Evolutionary conservation across 2,113 vertebrate species (phyloP), one percentile per base, ranked within the genome.

Genomic region (Chionis minor): DNA sequence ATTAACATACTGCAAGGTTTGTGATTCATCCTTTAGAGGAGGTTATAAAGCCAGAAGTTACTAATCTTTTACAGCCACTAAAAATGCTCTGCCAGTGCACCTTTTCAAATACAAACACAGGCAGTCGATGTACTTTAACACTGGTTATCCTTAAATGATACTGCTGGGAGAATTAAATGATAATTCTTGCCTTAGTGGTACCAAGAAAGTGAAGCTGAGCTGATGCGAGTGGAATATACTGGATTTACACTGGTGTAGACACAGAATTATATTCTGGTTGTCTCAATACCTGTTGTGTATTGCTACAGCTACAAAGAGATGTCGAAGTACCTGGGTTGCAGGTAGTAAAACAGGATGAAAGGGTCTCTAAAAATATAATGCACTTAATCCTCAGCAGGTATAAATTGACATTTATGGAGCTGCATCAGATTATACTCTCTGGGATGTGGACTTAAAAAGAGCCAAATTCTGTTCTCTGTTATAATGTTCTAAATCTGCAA

Each of bases 381-480:
- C 70, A 65, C 59, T 77, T 92, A 73, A 81, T 95, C 45, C 54
- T 91, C 45, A 90, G 78, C 54, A 77, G 51, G 51, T 92, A 79
- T 88, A 95, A 90, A 85, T 14, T 81, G 21, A 63, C 67, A 47
- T 92, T 93, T 88, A 81, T 88, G 42, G 81, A 96, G 58, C 59
- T 85, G 65, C 62, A 42, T 85, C 70, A 80, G 49, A 49, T 92
- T 87, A 44, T 38, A 38, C 17, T 69, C 12, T 69, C 72, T 82
- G 54, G 42, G 45, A 62, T 67, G 20, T 17, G 35, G 38, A 47
- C 55, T 70, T 80, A 14, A 90, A 92, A 88, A 86, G 42, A 88
- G 5, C n/a, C 33, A 44, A 74, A 90, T 88, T 83, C 67, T 88
- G 9, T 62, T 82, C 33, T 88, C 51, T 81, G 26, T 86, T 83